A percentile compares a stretch with the other conserved stretches of the same genome.
Evolutionary conservation across 2,113 vertebrate species (phyloP).

Genomic region (Callospermophilus lateralis): DNA sequence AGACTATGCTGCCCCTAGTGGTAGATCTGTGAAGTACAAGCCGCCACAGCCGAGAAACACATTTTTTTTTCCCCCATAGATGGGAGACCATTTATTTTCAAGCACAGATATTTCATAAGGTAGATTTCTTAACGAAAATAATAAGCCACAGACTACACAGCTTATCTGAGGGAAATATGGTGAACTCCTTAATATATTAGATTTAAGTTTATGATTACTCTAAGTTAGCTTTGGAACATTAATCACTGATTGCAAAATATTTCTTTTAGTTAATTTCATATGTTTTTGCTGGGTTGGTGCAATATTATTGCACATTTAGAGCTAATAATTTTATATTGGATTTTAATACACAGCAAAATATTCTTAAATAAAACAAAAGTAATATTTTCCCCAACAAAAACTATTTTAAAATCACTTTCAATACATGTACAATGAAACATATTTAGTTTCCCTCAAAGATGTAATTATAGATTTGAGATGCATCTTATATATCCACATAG

Average conservation of each 20-base stretch:
- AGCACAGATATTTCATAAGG: neutral
- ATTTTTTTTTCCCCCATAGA: neutral
- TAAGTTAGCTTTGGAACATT: slow-evolving; percentile 55
- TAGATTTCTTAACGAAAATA: slow-evolving; percentile 45
- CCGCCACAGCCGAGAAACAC: too few species aligned
- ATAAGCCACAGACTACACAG: slow-evolving; percentile 7
- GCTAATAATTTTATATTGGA: slow-evolving; percentile 58
- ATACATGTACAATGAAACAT: slow-evolving; percentile 26
- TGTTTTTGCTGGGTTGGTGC: neutral
- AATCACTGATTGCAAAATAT: slow-evolving; percentile 39
- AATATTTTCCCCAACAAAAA: slow-evolving; percentile 58
- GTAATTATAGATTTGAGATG: slow-evolving; percentile 42
- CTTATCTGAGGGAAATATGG: slow-evolving; percentile 27
- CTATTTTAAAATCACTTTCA: slow-evolving; percentile 63
- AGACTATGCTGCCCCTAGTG: slow-evolving; percentile 56
- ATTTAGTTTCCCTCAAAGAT: neutral
- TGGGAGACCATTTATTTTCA: neutral
- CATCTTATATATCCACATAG: neutral
- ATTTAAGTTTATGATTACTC: slow-evolving; percentile 70
- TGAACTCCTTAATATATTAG: slow-evolving; percentile 66
- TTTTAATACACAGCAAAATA: slow-evolving; percentile 67
- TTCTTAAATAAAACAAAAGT: slow-evolving; percentile 56
- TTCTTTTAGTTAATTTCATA: slow-evolving; percentile 62
- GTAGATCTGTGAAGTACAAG: neutral
- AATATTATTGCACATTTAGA: slow-evolving; percentile 40